Evolutionary conservation across 37 sponge, comb jelly and placozoan genomes (phyloP), one percentile per base, ranked within the genome.

Genomic region (Spongilla lacustris): DNA sequence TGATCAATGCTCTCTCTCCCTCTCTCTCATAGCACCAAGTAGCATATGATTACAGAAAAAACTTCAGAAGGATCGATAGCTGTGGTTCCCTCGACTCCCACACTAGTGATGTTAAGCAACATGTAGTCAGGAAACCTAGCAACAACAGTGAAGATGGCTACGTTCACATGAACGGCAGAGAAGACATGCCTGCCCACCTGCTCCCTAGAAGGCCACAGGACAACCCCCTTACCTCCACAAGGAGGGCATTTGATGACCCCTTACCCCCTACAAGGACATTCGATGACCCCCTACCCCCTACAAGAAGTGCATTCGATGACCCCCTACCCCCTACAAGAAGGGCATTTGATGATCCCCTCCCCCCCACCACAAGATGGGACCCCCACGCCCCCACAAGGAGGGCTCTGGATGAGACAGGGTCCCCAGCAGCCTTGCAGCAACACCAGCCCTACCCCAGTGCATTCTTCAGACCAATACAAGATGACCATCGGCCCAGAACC

Each of bases 61-160:
- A 29, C 27, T 33, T 93, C 32, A 36, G 94, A 6, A 67, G 90
- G 34, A 69, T 80, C 29, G 94, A 93, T 88, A 93, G 94, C 87
- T 93, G 94, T 87, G 94, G 94, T 19, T 87, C 94, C 23, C 88
- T 93, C 14, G 94, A 93, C 79, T 93, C 88, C 34, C 82, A 83
- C 50, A 82, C 76, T 2, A 33, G 75, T n/a, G 58, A 58, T 1
- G 4, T 17, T 1, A 58, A 17, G 58, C 58, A 6, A 1, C 21
- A 58, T 1, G 58, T 14, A 17, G 4, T 17, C 0, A 58, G 58
- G 19, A 58, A 58, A 58, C 58, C 58, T 17, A 58, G 58, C 58
- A 58, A 58, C 58, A 58, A 58, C 58, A 58, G 58, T 58, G 58
- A 58, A 58, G 58, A 58, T 17, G 58, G 58, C 58, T 58, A 58